Percentiles rank a stretch among this genome's conserved stretches.
phyloP scores from a whole-genome alignment of 2,888 invertebrate genomes.

The Mesoligia furuncula region DNA sequence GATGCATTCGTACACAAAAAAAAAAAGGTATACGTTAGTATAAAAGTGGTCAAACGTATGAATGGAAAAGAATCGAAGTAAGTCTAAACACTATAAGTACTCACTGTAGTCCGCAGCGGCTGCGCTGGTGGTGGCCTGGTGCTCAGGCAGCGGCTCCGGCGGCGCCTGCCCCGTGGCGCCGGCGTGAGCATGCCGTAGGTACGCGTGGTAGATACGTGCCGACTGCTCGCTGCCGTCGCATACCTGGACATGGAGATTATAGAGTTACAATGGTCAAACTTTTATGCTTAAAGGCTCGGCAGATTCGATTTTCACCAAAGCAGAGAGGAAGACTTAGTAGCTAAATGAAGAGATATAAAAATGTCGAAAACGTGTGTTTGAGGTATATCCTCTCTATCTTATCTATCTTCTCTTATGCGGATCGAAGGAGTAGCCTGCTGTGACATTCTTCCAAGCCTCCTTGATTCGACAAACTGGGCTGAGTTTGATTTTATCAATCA shows the following conservation, averaged over 20 bases:
- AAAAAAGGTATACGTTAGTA: no score
- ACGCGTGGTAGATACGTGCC: conserved; percentile 88
- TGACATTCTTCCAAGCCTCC: background rate
- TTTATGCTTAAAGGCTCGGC: background rate
- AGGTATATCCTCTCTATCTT: no score
- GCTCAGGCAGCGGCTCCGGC: conserved; percentile 86
- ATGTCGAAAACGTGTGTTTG: background rate
- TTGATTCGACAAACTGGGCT: background rate
- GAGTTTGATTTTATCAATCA: background rate
- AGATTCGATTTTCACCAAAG: background rate
- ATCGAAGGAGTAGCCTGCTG: background rate
- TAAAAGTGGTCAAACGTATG: background rate
- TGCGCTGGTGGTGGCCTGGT: conserved; percentile 73
- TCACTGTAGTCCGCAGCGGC: conserved; percentile 62
- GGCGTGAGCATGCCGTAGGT: conserved; percentile 87
- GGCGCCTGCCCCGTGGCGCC: conserved; percentile 87
- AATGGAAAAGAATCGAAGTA: background rate
- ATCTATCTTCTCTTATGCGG: background rate
- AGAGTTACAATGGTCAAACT: background rate
- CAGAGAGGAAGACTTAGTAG: background rate
- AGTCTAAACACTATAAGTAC: conserved; percentile 16
- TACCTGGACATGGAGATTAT: conserved; percentile 71
- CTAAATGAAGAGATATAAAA: background rate
- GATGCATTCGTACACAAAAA: no score
- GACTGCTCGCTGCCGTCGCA: conserved; percentile 84